Evolutionary conservation across 2,888 invertebrate species (phyloP).

Genomic region (Caenorhabditis sinica): DNA sequence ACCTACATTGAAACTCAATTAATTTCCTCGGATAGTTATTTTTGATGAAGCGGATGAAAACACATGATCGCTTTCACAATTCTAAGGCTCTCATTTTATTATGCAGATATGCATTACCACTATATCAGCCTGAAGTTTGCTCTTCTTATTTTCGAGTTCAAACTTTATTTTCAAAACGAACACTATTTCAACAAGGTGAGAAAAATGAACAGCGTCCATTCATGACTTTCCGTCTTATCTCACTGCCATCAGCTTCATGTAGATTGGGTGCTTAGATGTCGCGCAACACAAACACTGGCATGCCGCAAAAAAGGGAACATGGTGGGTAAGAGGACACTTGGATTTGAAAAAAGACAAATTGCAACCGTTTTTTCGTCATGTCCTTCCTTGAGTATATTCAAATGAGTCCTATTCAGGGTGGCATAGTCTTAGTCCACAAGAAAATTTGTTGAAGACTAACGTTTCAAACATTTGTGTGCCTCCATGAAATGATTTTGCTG

Average conservation of each 20-base stretch:
- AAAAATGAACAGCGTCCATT: neutral
- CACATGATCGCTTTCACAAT: too few relatives aligned
- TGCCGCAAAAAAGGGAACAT: neutral
- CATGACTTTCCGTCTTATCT: neutral
- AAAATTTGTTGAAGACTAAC: too few relatives aligned
- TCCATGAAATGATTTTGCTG: too few relatives aligned
- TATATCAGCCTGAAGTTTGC: too few relatives aligned
- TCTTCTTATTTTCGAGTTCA: too few relatives aligned
- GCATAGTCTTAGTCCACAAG: neutral
- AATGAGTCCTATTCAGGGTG: neutral
- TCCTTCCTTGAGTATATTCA: neutral
- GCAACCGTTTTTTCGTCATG: neutral
- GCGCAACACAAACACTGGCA: constrained; percentile 1
- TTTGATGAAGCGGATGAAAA: too few relatives aligned
- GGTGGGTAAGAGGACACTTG: constrained; percentile 7
- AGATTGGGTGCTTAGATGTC: neutral
- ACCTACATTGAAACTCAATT: too few relatives aligned
- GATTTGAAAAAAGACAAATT: constrained; percentile 1
- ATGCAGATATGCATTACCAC: too few relatives aligned
- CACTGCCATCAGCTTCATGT: neutral
- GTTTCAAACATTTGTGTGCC: too few relatives aligned
- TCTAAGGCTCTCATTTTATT: too few relatives aligned
- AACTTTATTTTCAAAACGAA: neutral
- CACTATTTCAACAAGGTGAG: neutral
- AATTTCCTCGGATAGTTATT: too few relatives aligned